phyloP scores from a whole-genome alignment of 2,888 invertebrate genomes.

The Opisthograptis luteolata region DNA sequence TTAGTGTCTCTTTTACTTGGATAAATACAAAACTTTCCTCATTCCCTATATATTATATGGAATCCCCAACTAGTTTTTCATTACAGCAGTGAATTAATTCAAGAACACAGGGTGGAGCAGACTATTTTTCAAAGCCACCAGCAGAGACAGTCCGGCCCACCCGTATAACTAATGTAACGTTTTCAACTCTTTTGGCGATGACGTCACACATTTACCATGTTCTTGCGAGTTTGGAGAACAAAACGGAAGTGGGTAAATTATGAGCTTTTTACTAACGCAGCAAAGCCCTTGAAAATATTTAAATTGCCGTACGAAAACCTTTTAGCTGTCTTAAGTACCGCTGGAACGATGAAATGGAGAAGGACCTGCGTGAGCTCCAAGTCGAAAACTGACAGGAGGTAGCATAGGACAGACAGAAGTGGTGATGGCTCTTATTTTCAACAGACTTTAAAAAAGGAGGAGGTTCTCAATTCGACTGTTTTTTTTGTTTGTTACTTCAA shows the following conservation, averaged over 20 bases:
- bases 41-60: neutral
- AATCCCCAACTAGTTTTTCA: conserved; percentile 27
- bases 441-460: too few relatives aligned
- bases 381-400: too few relatives aligned
- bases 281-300: neutral
- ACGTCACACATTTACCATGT: conserved; percentile 24
- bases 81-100: conserved; percentile 39
- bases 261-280: neutral
- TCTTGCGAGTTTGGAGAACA: conserved; percentile 5
- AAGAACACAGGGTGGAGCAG: conserved; percentile 36
- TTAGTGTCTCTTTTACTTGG: too few relatives aligned
- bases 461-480: too few relatives aligned
- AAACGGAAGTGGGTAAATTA: neutral
- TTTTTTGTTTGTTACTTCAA: too few relatives aligned
- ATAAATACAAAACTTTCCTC: too few relatives aligned
- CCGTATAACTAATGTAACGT: conserved; percentile 33
- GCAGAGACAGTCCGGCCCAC: conserved; percentile 33
- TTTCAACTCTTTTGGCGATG: conserved; percentile 26
- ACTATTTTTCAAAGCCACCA: conserved; percentile 44
- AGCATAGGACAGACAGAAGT: too few relatives aligned
- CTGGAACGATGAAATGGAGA: too few relatives aligned
- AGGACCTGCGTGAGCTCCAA: too few relatives aligned
- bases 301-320: neutral
- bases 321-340: neutral
- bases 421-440: too few relatives aligned